Evolutionary conservation across 2,113 vertebrate genomes (phyloP).

Genomic region (Ornithorhynchus anatinus): DNA sequence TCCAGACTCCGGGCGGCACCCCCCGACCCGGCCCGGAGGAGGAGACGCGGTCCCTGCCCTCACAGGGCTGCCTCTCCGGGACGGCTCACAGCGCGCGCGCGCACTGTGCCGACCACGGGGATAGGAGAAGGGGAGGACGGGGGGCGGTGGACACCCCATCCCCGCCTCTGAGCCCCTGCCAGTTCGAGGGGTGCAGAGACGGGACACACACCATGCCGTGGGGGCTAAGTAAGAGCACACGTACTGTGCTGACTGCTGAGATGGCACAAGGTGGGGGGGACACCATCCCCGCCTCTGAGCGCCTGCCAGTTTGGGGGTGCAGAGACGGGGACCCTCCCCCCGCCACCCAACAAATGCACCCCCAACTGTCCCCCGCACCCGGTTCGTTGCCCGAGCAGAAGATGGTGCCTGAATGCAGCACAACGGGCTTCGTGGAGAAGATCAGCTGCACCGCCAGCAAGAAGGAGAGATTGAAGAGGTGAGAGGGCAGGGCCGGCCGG

Average conservation of each 20-base stretch:
- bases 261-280: too few relatives aligned
- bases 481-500: fast-evolving
- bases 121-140: background rate
- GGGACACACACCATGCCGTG: too few relatives aligned
- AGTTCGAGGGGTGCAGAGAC: too few relatives aligned
- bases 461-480: slow-evolving; percentile 77
- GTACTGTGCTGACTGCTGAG: too few relatives aligned
- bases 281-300: too few relatives aligned
- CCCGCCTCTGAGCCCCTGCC: too few relatives aligned
- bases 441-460: slow-evolving; percentile 73
- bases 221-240: too few relatives aligned
- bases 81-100: too few relatives aligned
- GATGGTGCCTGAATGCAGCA: slow-evolving; percentile 55
- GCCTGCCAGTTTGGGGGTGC: background rate
- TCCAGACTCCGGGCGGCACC: fast-evolving
- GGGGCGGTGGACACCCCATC: too few relatives aligned
- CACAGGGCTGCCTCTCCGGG: background rate
- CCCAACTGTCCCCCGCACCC: background rate
- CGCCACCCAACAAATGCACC: background rate
- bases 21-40: too few relatives aligned
- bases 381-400: slow-evolving; percentile 60
- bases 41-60: too few relatives aligned
- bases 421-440: slow-evolving; percentile 77
- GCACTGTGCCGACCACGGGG: fast-evolving
- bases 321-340: fast-evolving